Conservation (phyloP, 2,113 vertebrate species). For the Geococcyx californianus region DNA sequence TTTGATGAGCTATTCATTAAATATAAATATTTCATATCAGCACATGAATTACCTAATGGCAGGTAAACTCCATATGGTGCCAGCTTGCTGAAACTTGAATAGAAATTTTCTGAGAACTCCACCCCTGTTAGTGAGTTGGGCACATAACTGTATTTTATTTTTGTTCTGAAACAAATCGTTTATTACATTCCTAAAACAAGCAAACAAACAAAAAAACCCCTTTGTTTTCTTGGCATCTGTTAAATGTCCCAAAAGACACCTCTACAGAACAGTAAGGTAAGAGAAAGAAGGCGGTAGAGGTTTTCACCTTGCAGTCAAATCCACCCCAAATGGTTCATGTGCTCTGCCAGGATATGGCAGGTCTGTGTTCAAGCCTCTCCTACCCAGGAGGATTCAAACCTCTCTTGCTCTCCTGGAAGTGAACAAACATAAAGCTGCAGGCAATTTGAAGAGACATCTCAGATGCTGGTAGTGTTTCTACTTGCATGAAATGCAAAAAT, state of each 20-base stretch:
- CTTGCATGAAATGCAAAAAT: neutral
- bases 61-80: neutral
- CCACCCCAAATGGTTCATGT: rapidly evolving
- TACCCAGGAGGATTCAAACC: rapidly evolving
- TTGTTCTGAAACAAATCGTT: neutral
- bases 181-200: neutral
- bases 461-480: neutral
- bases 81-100: neutral
- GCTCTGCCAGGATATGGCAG: neutral
- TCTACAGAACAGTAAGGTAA: neutral
- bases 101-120: neutral
- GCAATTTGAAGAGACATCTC: rapidly evolving
- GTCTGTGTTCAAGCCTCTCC: neutral
- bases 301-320: neutral
- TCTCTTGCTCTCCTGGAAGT: rapidly evolving
- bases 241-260: neutral
- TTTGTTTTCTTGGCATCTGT: neutral
- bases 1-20: neutral
- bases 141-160: neutral
- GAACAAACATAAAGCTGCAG: neutral
- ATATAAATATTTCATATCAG: neutral
- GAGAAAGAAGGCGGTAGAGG: neutral
- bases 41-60: neutral
- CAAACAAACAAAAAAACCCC: neutral
- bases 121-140: neutral